Evolutionary conservation across 2,113 vertebrate species (phyloP).

Genomic region (Turnix velox): DNA sequence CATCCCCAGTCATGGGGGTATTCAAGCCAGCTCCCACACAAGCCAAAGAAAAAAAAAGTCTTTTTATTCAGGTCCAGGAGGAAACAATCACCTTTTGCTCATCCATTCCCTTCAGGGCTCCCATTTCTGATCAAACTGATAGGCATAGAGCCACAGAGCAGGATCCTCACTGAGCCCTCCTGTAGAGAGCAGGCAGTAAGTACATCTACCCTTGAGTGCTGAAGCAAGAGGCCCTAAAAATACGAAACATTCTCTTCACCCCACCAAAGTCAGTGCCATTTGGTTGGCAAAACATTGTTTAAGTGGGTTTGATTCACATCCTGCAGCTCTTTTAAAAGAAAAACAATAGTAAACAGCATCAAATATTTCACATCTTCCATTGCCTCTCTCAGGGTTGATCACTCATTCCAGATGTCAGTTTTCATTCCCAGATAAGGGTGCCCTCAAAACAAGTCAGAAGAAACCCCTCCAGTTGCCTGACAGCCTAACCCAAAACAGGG

Average conservation of each 20-base stretch:
- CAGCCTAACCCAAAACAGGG: background rate
- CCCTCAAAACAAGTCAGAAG: background rate
- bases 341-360: background rate
- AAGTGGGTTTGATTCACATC: background rate
- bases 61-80: background rate
- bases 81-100: background rate
- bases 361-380: background rate
- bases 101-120: background rate
- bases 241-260: background rate
- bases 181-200: background rate
- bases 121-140: background rate
- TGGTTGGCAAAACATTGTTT: background rate
- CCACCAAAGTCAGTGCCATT: background rate
- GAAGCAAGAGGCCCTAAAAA: background rate
- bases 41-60: background rate
- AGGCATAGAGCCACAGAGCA: background rate
- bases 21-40: background rate
- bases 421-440: background rate
- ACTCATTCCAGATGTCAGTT: background rate
- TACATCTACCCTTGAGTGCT: background rate
- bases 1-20: background rate
- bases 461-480: background rate
- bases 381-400: background rate
- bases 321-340: background rate
- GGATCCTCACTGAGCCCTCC: background rate